Percentiles rank a stretch among this genome's conserved stretches.
Conservation (phyloP, 2,113 vertebrate genomes). For the Petroica traversi region DNA sequence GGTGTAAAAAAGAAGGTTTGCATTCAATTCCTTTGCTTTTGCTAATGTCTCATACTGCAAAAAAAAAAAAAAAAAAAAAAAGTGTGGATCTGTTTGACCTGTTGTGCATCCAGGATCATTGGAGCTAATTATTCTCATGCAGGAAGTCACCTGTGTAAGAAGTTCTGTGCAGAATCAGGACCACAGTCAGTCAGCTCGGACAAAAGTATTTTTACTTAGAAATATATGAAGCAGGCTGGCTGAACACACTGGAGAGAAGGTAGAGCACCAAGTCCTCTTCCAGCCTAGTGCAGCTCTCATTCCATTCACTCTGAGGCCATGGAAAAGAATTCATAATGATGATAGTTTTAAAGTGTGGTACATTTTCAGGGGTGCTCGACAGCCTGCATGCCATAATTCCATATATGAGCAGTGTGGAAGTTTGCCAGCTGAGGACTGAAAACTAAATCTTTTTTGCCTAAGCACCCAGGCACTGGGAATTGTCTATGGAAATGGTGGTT, state of each 20-base stretch:
- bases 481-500: background rate
- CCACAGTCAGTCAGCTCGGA: background rate
- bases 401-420: rapidly evolving
- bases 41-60: background rate
- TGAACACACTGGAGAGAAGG: background rate
- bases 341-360: background rate
- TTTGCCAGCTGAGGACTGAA: background rate
- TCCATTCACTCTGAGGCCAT: background rate
- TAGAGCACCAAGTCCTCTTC: background rate
- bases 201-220: background rate
- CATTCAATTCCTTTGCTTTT: background rate
- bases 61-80: background rate
- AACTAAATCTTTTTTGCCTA: background rate
- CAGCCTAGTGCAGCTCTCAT: background rate
- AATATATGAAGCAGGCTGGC: background rate
- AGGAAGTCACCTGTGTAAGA: background rate
- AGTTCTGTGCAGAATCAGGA: background rate
- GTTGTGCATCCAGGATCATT: background rate
- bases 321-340: background rate
- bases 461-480: background rate
- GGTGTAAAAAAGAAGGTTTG: background rate
- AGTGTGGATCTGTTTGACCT: background rate
- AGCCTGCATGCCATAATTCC: background rate
- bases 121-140: background rate
- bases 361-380: background rate